Base-by-base conservation (phyloP, 2,113 vertebrate species). In the Diphyllodes magnificus region DNA sequence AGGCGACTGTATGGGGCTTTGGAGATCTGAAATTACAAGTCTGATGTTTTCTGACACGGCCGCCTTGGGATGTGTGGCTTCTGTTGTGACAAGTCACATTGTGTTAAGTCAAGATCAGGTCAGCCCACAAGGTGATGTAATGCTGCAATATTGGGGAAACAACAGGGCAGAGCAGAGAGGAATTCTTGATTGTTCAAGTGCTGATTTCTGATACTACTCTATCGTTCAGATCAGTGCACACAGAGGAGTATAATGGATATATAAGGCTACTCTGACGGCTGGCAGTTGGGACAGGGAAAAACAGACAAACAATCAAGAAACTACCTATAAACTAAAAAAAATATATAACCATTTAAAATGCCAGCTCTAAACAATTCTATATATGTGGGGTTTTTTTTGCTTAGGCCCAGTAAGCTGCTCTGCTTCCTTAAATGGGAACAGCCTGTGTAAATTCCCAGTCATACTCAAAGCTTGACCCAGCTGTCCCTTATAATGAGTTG, bases 401-500 rank as follows among this genome's bases (percentile, higher is more conserved):
- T 82, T 17, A 30, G 28, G 31, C 44, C 25, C 7, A 44, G 40
- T 61, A 64, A 92, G 21, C 18, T 85, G 45, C 40, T 92, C 28
- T 9, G 30, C 30, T 76, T 30, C 75, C 83, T 91, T 76, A 79
- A 94, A 87, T 51, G 42, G 71, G 35, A 85, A 39, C 84, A 70
- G 59, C 4, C 18, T 73, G 39, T 78, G 33, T 53, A 49, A 95
- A 92, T 91, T 91, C 69, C 49, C 70, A n/a, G 91, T 59, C 40
- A 44, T 70, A 45, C 49, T 76, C 63, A 51, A 78, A 94, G 87
- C 63, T 87, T 93, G 82, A 79, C 66, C 75, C 71, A 90, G 91
- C 66, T 96, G 90, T 92, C 63, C 49, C 21, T 80, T 80, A 8
- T 54, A 90, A 94, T 61, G 71, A 95, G 90, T 82, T 91, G 63